Base-by-base conservation (phyloP, 2,113 vertebrate species). In the Ictidomys tridecemlineatus region DNA sequence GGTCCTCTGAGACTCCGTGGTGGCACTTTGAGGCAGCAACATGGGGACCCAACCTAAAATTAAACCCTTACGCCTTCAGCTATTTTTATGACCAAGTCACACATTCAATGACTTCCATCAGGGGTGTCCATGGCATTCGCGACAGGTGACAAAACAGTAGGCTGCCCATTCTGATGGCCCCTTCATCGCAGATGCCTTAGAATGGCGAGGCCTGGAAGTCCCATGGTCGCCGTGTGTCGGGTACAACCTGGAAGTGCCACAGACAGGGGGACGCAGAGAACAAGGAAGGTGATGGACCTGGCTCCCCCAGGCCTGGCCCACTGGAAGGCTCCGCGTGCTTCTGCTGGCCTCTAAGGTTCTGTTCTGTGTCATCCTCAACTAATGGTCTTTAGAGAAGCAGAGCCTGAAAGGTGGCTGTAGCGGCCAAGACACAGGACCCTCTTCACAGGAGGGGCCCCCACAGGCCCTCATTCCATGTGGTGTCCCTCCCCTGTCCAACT, bases 31-130 rank as follows among this genome's bases (percentile, higher is more conserved):
- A 87, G 70, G 48, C 63, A 80, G 2, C 8, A 16, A 51, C 39
- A 45, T 61, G 83, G 61, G 42, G 70, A 74, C 56, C 12, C 69
- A 87, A 22, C 26, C 65, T 93, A 87, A 94, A 97, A 95, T 85
- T 93, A 90, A 83, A 74, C 56, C 11, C 48, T 51, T 56, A 87
- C 39, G 53, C 42, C 73, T 90, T 88, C 26, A 72, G 58, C 53
- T 95, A 53, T 95, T 95, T 89, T 96, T 94, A 94, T 93, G 42
- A 53, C 34, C 67, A 92, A 85, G 84, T 51, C 45, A 93, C 42
- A n/a, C 13, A 2, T 58, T 42, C 65, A 18, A 0, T 37, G 79
- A 79, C 79, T 84, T 58, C 89, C 42, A 39, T 78, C 74, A 34
- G n/a, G 26, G 39, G 56, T 93, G 63, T 56, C 51, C 2, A 0